Evolutionary conservation across 1,140 invertebrate genomes (phyloP), one percentile per base, ranked within the genome.

Genomic region (Colletes latitarsis): DNA sequence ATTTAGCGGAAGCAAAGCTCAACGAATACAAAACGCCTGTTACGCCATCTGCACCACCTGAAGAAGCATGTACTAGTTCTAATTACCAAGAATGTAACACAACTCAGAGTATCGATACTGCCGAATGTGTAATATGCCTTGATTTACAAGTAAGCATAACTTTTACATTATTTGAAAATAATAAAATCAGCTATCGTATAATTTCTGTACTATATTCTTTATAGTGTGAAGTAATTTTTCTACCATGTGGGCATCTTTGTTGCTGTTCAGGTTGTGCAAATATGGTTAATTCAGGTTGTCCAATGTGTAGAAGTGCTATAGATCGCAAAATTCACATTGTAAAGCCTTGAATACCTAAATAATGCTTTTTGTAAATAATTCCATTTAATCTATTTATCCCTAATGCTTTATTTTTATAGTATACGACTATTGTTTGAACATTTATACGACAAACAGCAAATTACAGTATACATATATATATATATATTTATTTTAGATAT

Each of bases 191-290:
- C 5, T n/a, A 17, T 49, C 15, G 55, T 41, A 55, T 15, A 43
- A 39, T 80, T 84, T 82, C 15, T 73, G 15, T 39, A 63, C n/a
- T 68, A 21, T 82, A 84, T 92, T 91, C 90, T 95, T 72, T 95
- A 73, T 93, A 96, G 95, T 96, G 96, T 87, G 93, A 95, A 85
- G 91, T 97, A 46, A 96, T 98, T 85, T 97, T 97, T 94, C 94
- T 98, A 83, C 96, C 96, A 81, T 98, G 97, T 92, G 97, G 97
- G 69, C 97, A 98, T 92, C 94, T 98, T 74, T 98, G 97, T 90
- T 96, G 96, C 86, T 98, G 97, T 92, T 87, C 93, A 17, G 89
- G 91, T 60, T 98, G 97, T 93, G 94, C 95, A 43, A 91, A 92
- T 75, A 91, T 92, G 74, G 90, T 96, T 73, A 92, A 94, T 66